Evolutionary conservation across 2,888 invertebrate species (phyloP).

Genomic region (Calameuta idolon): DNA sequence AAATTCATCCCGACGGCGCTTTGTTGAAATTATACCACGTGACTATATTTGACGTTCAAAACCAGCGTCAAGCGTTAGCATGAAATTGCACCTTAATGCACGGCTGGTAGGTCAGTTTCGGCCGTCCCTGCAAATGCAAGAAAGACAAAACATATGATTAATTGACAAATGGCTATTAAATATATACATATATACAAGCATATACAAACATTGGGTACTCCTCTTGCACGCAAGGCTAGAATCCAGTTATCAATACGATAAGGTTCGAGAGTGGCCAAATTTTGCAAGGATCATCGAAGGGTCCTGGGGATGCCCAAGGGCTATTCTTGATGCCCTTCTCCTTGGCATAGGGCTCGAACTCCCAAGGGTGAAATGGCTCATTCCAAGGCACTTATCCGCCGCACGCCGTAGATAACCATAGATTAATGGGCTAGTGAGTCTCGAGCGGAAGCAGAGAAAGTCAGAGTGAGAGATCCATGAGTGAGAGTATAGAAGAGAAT

Average conservation of each 20-base stretch:
- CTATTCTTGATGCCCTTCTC: conserved; percentile 42
- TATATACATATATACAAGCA: no score
- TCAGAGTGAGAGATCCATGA: conserved; percentile 39
- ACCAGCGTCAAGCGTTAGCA: no score
- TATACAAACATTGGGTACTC: no score
- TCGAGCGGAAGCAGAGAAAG: conserved; percentile 46
- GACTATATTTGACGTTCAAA: no score
- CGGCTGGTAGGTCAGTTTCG: no score
- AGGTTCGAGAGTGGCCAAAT: conserved; percentile 30
- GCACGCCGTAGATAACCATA: conserved; percentile 66
- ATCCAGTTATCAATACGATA: not conserved
- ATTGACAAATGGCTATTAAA: no score
- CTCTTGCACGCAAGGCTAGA: no score
- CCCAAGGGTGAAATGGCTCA: conserved; percentile 68
- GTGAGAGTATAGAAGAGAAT: conserved; percentile 36
- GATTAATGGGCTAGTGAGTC: conserved; percentile 63
- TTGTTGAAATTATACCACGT: no score
- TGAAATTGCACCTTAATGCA: no score
- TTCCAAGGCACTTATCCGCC: conserved; percentile 66
- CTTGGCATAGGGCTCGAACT: conserved; percentile 46
- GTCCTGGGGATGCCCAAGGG: conserved; percentile 56
- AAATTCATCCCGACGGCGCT: no score
- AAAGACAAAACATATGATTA: no score
- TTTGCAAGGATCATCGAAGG: conserved; percentile 56
- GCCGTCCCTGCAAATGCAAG: no score